Evolutionary conservation across 2,113 vertebrate species (phyloP).

Genomic region (Todiramphus saurophagus): DNA sequence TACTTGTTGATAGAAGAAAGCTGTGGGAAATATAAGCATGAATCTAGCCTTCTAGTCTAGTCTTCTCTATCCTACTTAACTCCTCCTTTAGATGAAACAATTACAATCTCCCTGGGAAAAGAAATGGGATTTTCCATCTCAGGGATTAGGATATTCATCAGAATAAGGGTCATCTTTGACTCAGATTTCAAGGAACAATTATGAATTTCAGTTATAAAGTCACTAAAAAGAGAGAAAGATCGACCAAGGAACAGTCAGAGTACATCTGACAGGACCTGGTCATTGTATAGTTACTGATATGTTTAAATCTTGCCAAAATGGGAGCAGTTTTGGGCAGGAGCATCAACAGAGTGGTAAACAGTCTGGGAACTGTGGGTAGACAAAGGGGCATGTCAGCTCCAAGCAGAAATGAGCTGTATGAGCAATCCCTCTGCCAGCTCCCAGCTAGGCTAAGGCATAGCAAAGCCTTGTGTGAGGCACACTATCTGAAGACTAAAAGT

Average conservation of each 20-base stretch:
- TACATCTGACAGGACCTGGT: not conserved
- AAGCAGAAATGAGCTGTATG: conserved; percentile 14
- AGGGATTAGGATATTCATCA: not conserved
- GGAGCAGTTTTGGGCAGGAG: not conserved
- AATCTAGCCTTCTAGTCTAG: not conserved
- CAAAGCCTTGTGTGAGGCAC: not conserved
- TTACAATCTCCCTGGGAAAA: not conserved
- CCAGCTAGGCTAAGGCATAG: not conserved
- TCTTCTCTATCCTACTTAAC: not conserved
- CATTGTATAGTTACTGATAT: not conserved
- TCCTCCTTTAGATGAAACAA: not conserved
- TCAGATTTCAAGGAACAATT: not conserved
- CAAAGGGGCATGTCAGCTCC: not conserved
- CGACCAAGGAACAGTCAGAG: not conserved
- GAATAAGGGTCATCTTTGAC: not conserved
- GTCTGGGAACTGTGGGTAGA: not conserved
- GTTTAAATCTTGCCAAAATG: not conserved
- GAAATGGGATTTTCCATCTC: not conserved
- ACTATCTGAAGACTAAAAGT: not conserved
- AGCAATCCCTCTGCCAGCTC: not conserved
- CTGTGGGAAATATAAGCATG: not conserved
- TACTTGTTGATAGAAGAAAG: not conserved
- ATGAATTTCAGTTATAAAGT: not conserved
- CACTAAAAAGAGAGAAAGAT: not conserved
- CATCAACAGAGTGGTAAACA: not conserved